Evolutionary conservation across 2,797 vertebrate genomes (phyloP).

Genomic region (Rhynchonycteris naso): DNA sequence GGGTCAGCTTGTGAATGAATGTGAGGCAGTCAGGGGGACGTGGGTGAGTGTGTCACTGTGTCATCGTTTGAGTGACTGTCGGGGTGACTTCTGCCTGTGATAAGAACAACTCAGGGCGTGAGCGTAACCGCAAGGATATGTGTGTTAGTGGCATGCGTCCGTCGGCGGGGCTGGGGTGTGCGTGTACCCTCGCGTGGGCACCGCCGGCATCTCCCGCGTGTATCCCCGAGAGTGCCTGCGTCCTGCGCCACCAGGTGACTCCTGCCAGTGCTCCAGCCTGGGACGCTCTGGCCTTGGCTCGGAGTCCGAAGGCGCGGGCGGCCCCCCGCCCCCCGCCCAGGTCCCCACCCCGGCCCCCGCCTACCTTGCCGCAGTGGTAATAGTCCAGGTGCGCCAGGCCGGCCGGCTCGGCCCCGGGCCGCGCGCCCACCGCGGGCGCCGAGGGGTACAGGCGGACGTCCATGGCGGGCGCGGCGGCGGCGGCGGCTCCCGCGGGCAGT

Average conservation of each 20-base stretch:
- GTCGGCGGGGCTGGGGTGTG: conserved; percentile 19
- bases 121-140: background rate
- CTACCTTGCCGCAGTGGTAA: conserved; percentile 99
- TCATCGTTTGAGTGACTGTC: conserved; percentile 58
- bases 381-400: conserved; percentile 96
- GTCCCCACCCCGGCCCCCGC: conserved; percentile 4
- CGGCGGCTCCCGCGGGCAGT: conserved; percentile 86
- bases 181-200: background rate
- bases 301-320: conserved; percentile 55
- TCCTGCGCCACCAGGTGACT: background rate
- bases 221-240: background rate
- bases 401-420: conserved; percentile 93
- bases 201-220: conserved; percentile 44
- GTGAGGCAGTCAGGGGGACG: background rate
- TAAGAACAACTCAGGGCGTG: conserved; percentile 30
- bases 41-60: background rate
- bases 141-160: conserved; percentile 42
- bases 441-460: conserved; percentile 99
- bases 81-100: conserved; percentile 58
- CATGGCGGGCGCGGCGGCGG: conserved; percentile 89
- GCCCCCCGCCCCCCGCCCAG: conserved; percentile 26
- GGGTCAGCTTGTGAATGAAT: background rate
- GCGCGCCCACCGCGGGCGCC: conserved; percentile 96
- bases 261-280: background rate
- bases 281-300: background rate